Percentiles rank a stretch among this genome's conserved stretches.
Conservation (phyloP, 2,797 vertebrate species). For the Emys orbicularis region DNA sequence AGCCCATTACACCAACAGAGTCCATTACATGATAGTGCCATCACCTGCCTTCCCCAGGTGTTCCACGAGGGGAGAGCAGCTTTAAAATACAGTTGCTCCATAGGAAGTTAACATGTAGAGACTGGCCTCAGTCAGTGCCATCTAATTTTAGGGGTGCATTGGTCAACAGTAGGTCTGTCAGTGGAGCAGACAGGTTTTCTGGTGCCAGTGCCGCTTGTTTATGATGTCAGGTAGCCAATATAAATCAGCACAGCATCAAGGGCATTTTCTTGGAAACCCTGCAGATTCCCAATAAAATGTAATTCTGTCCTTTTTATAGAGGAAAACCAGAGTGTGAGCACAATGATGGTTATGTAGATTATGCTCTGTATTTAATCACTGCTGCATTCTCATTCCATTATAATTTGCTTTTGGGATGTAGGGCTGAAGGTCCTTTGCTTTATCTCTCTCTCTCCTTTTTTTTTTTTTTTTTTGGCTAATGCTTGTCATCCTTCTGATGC, state of each 20-base stretch:
- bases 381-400: fast-evolving
- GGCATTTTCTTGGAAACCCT: background rate
- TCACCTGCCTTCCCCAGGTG: background rate
- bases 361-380: fast-evolving
- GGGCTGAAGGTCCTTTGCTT: background rate
- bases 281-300: background rate
- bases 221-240: background rate
- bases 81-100: background rate
- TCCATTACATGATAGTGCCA: background rate
- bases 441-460: background rate
- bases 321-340: fast-evolving
- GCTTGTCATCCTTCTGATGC: background rate
- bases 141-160: background rate
- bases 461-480: fast-evolving
- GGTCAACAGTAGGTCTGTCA: background rate
- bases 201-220: background rate
- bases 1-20: background rate
- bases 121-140: background rate
- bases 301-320: fast-evolving
- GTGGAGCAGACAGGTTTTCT: background rate
- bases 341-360: fast-evolving
- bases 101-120: background rate
- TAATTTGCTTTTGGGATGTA: fast-evolving
- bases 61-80: background rate
- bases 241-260: background rate